A percentile compares a stretch with the other conserved stretches of the same genome.
phyloP scores from a whole-genome alignment of 2,797 vertebrate species.

The Yasuhikotakia modesta region DNA sequence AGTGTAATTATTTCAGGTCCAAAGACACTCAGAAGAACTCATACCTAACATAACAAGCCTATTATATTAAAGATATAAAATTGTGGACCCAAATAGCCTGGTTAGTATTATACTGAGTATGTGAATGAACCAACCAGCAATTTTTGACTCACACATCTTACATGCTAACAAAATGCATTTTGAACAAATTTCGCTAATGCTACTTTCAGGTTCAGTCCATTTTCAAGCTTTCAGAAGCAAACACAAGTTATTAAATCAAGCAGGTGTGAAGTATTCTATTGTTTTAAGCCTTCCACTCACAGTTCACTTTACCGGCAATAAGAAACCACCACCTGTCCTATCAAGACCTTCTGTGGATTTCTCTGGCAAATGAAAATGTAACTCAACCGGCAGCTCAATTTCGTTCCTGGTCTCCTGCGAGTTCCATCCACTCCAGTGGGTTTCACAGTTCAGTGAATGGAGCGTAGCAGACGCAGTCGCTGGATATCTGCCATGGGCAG shows the following conservation, averaged over 20 bases:
- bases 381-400: constrained; percentile 56
- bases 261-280: constrained; percentile 23
- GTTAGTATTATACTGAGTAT: no score
- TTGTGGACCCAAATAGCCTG: no score
- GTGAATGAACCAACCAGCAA: no score
- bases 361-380: constrained; percentile 53
- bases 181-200: neutral
- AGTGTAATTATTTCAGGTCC: no score
- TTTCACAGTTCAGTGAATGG: constrained; percentile 51
- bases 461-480: constrained; percentile 31
- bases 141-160: no score
- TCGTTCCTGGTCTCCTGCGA: constrained; percentile 36
- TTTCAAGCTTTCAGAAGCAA: constrained; percentile 14
- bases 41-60: no score
- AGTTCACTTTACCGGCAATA: constrained; percentile 35
- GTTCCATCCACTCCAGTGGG: constrained; percentile 27
- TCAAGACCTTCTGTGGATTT: constrained; percentile 43
- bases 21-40: no score
- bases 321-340: constrained; percentile 48
- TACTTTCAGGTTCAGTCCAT: neutral
- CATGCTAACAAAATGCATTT: neutral
- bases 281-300: constrained; percentile 5
- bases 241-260: neutral
- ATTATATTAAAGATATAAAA: no score
- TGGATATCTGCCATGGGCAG: constrained; percentile 25